phyloP scores from a whole-genome alignment of 2,113 vertebrate genomes.

The Nibea albiflora region DNA sequence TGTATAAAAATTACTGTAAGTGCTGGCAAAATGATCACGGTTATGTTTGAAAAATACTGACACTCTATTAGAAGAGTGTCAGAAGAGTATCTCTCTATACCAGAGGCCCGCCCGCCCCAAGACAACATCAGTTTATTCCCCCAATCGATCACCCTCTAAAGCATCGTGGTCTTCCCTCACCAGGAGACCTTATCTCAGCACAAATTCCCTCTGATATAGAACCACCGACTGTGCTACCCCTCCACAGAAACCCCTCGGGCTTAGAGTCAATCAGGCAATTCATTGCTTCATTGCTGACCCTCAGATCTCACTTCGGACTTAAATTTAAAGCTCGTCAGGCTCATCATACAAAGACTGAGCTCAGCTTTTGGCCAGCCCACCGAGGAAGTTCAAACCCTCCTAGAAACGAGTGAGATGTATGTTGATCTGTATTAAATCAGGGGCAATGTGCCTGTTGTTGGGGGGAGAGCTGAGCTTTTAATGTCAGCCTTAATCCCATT shows the following conservation, averaged over 20 bases:
- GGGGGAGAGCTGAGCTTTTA: slow-evolving; percentile 42
- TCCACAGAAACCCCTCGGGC: slow-evolving; percentile 12
- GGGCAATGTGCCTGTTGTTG: slow-evolving; percentile 17
- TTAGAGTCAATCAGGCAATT: slow-evolving; percentile 43
- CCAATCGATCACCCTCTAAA: slow-evolving; percentile 67
- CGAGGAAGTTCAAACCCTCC: slow-evolving; percentile 20
- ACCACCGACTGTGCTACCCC: slow-evolving; percentile 20
- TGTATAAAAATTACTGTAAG: background rate
- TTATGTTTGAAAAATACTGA: slow-evolving; percentile 21
- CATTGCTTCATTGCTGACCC: slow-evolving; percentile 35
- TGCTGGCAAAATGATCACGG: slow-evolving; percentile 7
- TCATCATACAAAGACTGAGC: background rate
- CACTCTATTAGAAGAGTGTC: background rate
- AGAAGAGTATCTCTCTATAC: background rate
- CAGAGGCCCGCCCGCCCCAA: background rate
- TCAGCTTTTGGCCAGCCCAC: slow-evolving; percentile 3
- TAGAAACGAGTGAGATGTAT: slow-evolving; percentile 31
- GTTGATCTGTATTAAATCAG: slow-evolving; percentile 20
- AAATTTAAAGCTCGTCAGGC: slow-evolving; percentile 27
- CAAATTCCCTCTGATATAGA: slow-evolving; percentile 59
- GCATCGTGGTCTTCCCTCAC: slow-evolving; percentile 27
- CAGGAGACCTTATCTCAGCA: slow-evolving; percentile 67
- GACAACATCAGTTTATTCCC: slow-evolving; percentile 45
- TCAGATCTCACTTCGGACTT: slow-evolving; percentile 30
- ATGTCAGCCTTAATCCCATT: slow-evolving; percentile 57